phyloP scores from a whole-genome alignment of 2,888 invertebrate species.

The Euphydryas editha region DNA sequence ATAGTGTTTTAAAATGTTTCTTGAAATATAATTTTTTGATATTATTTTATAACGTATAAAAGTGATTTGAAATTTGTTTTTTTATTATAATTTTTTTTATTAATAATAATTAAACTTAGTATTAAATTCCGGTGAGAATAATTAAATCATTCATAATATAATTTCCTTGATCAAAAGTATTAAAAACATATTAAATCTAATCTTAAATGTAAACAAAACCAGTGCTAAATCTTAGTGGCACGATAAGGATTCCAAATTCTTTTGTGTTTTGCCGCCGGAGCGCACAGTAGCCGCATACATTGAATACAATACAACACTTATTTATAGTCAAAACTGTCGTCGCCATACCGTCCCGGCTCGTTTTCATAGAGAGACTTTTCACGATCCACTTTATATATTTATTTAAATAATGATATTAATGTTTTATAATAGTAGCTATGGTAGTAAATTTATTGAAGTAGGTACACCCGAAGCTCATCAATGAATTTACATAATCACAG shows the following conservation, averaged over 20 bases:
- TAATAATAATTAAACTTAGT: too few species aligned
- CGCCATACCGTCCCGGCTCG: constrained; percentile 75
- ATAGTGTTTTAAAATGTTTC: too few species aligned
- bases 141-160: background rate
- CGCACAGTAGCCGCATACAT: constrained; percentile 76
- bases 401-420: background rate
- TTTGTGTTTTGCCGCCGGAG: constrained; percentile 75
- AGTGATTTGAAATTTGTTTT: too few species aligned
- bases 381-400: constrained; percentile 32
- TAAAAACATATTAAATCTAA: constrained; percentile 30
- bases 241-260: constrained; percentile 77
- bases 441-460: too few species aligned
- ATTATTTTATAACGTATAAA: too few species aligned
- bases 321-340: constrained; percentile 82
- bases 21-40: too few species aligned
- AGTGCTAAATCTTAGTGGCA: constrained; percentile 52
- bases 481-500: too few species aligned
- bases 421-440: background rate
- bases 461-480: too few species aligned
- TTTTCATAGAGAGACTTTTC: constrained; percentile 50
- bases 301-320: constrained; percentile 83
- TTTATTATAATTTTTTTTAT: too few species aligned
- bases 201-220: constrained; percentile 41
- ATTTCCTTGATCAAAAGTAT: background rate
- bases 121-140: background rate